Base-by-base conservation (phyloP, 2,113 vertebrate species). In the Bubo bubo region DNA sequence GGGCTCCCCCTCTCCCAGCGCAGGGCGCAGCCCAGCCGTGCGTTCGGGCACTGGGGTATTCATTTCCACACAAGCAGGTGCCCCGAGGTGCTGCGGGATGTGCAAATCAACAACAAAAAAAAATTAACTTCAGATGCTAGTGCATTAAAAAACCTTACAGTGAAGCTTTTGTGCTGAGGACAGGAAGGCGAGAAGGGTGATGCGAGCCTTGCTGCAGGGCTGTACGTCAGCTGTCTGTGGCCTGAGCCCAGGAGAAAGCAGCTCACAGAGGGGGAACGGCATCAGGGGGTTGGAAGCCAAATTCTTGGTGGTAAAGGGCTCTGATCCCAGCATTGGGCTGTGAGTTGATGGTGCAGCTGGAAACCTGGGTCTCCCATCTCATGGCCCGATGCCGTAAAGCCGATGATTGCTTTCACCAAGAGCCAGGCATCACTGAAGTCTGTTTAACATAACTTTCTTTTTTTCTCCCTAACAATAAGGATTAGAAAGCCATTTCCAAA, bases 221-320 rank as follows among this genome's bases (percentile, higher is more conserved):
- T n/a, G 26, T 12, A 23, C 10, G 3, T 24, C 81, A 59, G 74
- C 5, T 15, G 13, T 9, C 37, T 0, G 0, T 59, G 63, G 28
- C 71, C 34, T 19, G n/a, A 35, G 59, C 6, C 17, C 23, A 12
- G 52, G 7, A 58, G 37, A 22, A 60, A 23, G 58, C 16, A 43
- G 39, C 5, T 52, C 39, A 22, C 8, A 20, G 37, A 35, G 19
- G 3, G 19, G 35, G 8, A 12, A 24, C 17, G 5, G 56, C 59
- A 77, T 26, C 59, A 37, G 50, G 32, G 55, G 34, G 20, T 10
- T 53, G 47, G 55, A 49, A 87, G 47, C 24, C 43, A 20, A 28
- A 41, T 35, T 39, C 26, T 4, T 23, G 34, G 24, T 47, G 49
- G 41, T 11, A 27, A 37, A 26, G 37, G 21, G 28, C 32, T 72